Evolutionary conservation across 2,113 vertebrate species (phyloP).

Genomic region (Colius striatus): DNA sequence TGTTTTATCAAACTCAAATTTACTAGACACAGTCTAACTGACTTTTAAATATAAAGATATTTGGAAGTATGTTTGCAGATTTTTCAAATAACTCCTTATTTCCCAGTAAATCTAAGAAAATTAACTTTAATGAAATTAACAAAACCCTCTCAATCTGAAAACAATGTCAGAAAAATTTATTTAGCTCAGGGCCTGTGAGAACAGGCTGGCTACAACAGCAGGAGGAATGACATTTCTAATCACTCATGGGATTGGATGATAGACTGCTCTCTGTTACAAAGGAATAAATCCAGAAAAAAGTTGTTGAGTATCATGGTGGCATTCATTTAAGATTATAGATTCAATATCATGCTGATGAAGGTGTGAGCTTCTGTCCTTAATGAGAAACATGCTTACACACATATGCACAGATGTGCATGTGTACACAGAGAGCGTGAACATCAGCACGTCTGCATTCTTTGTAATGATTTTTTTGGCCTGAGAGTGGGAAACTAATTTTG

Average conservation of each 20-base stretch:
- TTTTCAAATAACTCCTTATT: neutral
- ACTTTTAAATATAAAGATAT: neutral
- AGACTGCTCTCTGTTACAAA: neutral
- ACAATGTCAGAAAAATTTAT: neutral
- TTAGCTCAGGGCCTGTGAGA: neutral
- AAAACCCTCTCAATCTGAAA: neutral
- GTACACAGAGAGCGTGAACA: neutral
- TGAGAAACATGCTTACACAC: neutral
- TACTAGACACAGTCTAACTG: neutral
- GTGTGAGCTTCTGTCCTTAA: neutral
- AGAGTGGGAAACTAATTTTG: slow-evolving; percentile 17
- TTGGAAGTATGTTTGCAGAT: neutral
- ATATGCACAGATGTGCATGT: neutral
- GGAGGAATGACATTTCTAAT: neutral
- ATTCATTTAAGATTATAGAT: neutral
- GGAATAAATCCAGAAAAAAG: neutral
- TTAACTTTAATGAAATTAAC: neutral
- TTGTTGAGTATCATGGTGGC: neutral
- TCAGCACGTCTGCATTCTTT: neutral
- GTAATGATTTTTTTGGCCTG: neutral
- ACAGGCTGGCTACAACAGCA: neutral
- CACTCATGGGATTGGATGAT: neutral
- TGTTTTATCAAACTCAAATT: neutral
- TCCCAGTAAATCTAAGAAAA: neutral
- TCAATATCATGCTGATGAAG: neutral